These are phyloP conservation scores for Gallinago stenura DNA, from an alignment of 2,797 vertebrate species.

Conservation along the genomic window DNA sequence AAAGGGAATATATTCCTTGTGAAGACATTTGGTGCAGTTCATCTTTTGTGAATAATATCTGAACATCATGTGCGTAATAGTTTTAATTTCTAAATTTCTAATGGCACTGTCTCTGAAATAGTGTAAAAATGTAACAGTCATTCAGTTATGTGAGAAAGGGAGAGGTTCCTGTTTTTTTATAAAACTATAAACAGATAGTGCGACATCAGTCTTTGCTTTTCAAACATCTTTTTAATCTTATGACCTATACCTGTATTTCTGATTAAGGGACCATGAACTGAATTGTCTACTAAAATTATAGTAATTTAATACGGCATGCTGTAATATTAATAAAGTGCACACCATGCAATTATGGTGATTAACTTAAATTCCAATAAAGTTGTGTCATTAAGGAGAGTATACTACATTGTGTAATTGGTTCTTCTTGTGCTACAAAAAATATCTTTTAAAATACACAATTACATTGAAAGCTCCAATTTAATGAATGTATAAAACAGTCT, in stretches of 20 bases:
- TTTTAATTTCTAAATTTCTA: neutral
- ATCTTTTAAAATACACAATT: slow-evolving; percentile 17
- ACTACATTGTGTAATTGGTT: neutral
- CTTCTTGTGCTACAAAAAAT: slow-evolving; percentile 29
- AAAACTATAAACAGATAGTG: neutral
- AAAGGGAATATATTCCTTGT: neutral
- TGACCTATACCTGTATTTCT: neutral
- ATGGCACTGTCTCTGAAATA: neutral
- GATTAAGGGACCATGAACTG: neutral
- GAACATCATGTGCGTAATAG: neutral
- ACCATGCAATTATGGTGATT: slow-evolving; percentile 18
- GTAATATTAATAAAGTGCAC: slow-evolving; percentile 35
- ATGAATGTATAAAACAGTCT: neutral
- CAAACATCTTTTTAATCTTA: neutral
- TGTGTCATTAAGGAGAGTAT: slow-evolving; percentile 22
- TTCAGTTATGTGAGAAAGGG: neutral
- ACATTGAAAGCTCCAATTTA: neutral
- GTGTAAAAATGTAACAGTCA: neutral
- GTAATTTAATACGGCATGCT: slow-evolving; percentile 1
- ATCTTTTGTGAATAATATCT: neutral
- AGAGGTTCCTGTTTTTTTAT: neutral
- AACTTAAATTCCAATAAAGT: slow-evolving; percentile 39
- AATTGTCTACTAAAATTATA: slow-evolving; percentile 44
- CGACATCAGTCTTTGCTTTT: neutral
- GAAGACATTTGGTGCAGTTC: neutral